Evolutionary conservation across 2,888 invertebrate genomes (phyloP).

Genomic region (Acanthosoma haemorrhoidale): DNA sequence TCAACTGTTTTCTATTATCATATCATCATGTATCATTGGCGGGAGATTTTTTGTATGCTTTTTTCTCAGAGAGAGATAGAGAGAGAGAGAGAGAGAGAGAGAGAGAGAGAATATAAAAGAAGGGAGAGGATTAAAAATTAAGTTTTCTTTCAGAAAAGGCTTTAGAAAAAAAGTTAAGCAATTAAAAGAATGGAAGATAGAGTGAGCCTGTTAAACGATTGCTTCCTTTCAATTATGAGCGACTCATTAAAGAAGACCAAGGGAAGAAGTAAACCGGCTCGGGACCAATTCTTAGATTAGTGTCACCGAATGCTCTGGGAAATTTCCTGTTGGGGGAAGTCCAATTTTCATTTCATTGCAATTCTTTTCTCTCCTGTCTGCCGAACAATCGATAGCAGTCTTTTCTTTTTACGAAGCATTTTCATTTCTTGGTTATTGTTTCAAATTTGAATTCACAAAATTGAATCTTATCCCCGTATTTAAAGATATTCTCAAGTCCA

Average conservation of each 20-base stretch:
- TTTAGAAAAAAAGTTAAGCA: constrained; percentile 20
- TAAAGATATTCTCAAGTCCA: too few relatives aligned
- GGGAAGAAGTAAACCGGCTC: too few relatives aligned
- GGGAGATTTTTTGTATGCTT: too few relatives aligned
- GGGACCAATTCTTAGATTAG: neutral
- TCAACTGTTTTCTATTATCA: neutral
- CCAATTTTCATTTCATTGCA: neutral
- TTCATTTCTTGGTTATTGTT: too few relatives aligned
- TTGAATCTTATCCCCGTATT: too few relatives aligned
- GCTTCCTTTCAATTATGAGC: constrained; percentile 25
- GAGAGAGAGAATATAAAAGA: neutral
- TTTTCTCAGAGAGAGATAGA: too few relatives aligned
- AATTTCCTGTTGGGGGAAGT: neutral
- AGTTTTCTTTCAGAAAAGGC: neutral
- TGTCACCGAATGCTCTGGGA: neutral
- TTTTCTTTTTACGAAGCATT: too few relatives aligned
- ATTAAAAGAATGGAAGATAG: constrained; percentile 16
- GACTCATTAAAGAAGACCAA: constrained; percentile 8
- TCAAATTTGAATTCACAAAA: too few relatives aligned
- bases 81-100: neutral
- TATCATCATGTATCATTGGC: too few relatives aligned
- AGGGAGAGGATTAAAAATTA: neutral
- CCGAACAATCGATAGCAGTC: too few relatives aligned
- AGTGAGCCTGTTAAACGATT: constrained; percentile 9
- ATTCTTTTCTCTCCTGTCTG: neutral